Evolutionary conservation across 2,797 vertebrate genomes (phyloP), one percentile per base, ranked within the genome.

Genomic region (Furcifer pardalis): DNA sequence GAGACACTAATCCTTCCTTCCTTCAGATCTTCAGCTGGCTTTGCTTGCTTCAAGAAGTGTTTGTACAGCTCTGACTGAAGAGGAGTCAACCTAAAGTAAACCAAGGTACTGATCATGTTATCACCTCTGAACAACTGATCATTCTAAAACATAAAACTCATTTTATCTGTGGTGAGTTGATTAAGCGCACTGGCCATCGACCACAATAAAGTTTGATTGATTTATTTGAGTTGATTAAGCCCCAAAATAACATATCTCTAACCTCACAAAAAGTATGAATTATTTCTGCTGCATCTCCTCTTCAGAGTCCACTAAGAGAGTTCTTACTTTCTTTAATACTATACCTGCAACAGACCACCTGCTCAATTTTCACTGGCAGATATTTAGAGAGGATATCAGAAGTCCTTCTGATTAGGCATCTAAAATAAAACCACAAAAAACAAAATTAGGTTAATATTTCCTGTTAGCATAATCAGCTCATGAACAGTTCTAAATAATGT

Each of bases 381-480:
- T 99, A 99, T 91, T 99, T 99, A 30, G 98, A 99, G 76, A 99
- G 95, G 89, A 99, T 99, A 88, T 99, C 98, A 0, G 98, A 99
- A 4, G 98, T 99, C 91, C 98, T 98, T 92, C 98, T 95, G 83
- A 99, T 99, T 90, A 99, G 94, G 92, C 98, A 99, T 88, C 98
- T 99, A 92, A 81, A 89, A n/a, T n/a, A n/a, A n/a, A 37, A 42
- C 7, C 13, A 49, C 46, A 75, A 68, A 91, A 91, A 60, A 78
- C 35, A 86, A 88, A 90, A 78, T 4, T 83, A 42, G 2, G 46
- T 91, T 35, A 85, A 60, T 44, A 62, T 84, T 21, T 2, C 17
- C 52, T n/a, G 59, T 72, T 49, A 42, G 60, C 42, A 71, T 49
- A 1, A 82, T 84, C 27, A 52, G 1, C 2, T 52, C 27, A 49